Evolutionary conservation across 2,888 invertebrate genomes (phyloP), one percentile per base, ranked within the genome.

Genomic region (Craniophora ligustri): DNA sequence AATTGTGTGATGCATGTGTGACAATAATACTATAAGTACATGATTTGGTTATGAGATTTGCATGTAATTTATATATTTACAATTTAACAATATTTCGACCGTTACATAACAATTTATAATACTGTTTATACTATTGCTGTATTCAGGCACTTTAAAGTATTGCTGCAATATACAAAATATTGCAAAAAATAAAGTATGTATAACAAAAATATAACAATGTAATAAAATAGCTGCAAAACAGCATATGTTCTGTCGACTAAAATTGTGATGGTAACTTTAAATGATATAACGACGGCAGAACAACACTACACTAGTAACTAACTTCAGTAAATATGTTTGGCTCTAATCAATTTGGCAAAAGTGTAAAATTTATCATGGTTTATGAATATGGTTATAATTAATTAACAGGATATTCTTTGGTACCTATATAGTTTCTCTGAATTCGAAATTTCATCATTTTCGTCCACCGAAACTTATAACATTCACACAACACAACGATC

Each of bases 401-500:
- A 21, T 14, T 32, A 41, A 36, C 36, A 66, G 61, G 44, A 59
- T 51, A 65, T 47, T 74, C 70, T 71, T 76, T 76, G 72, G 71
- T 75, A n/a, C n/a, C n/a, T n/a, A 67, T 53, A 49, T 39, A 41
- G 23, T 50, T 58, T 47, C 42, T 39, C 15, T 21, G 51, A 60
- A 67, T 61, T 53, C 36, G 46, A 62, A 42, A 45, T 55, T 34
- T 55, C 35, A 35, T 65, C 11, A 50, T 48, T 42, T 47, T 49
- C 31, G 49, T 23, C n/a, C 44, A 62, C 30, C 39, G 71, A 70
- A 59, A 50, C 23, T 39, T 62, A 79, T 65, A 81, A 79, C 78
- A 78, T 76, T 74, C 75, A 81, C 61, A 72, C 69, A 82, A 82
- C 67, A 75, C 46, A 83, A 83, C 74, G 80, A 87, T 86, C 86